phyloP scores from a whole-genome alignment of 2,888 invertebrate species.

The Drosophila fulvimacula region DNA sequence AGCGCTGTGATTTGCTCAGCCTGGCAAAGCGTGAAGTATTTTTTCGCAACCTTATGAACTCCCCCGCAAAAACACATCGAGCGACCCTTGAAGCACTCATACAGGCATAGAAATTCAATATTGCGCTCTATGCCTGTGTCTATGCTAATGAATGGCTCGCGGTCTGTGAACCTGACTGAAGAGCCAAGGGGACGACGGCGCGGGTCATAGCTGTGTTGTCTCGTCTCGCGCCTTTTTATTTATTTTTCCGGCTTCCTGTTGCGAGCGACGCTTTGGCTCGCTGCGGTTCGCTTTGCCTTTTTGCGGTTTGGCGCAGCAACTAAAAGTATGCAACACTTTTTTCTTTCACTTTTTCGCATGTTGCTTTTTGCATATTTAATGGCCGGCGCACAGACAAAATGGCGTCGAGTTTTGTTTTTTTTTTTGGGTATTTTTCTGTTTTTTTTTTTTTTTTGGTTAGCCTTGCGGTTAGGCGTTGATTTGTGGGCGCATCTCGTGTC shows the following conservation, averaged over 20 bases:
- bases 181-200: not conserved
- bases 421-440: constrained; percentile 27
- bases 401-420: constrained; percentile 47
- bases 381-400: constrained; percentile 74
- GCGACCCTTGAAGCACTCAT: constrained; percentile 17
- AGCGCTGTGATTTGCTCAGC: constrained; percentile 59
- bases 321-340: constrained; percentile 79
- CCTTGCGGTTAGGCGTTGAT: constrained; percentile 74
- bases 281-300: constrained; percentile 48
- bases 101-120: constrained; percentile 74
- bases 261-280: constrained; percentile 31
- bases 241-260: constrained; percentile 78
- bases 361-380: constrained; percentile 79
- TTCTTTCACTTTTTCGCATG: constrained; percentile 59
- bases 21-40: constrained; percentile 67
- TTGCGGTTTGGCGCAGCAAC: constrained; percentile 76
- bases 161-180: not conserved
- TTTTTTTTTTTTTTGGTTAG: constrained; percentile 22
- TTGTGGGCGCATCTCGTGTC: constrained; percentile 73
- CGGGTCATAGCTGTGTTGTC: constrained; percentile 21
- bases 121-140: constrained; percentile 69
- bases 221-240: constrained; percentile 64
- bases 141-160: constrained; percentile 75
- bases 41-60: constrained; percentile 73
- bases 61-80: constrained; percentile 15